Base-by-base conservation (phyloP, 2,797 vertebrate genomes). In the Micrastur ruficollis region DNA sequence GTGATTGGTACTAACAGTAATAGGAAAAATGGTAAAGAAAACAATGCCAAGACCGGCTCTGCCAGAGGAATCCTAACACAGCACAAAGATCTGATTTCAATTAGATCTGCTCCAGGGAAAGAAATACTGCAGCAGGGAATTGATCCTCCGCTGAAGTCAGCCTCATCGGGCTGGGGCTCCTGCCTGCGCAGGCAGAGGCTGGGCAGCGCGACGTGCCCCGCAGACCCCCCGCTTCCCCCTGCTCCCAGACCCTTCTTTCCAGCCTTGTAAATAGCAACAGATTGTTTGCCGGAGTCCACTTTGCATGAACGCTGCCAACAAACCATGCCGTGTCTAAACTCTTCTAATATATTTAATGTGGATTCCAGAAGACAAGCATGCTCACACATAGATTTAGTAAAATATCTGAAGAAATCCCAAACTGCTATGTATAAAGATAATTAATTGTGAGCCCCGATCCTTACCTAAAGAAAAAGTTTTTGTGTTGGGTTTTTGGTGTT, bases 1-100 rank as follows among this genome's bases (percentile, higher is more conserved):
- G 96, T 96, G 97, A 98, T 97, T 96, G 97, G 97, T 95, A 97
- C 96, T 96, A 97, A 97, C 95, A 97, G 96, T 95, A 95, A 97
- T 96, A 95, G 96, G 96, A 93, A 97, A 98, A 97, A 96, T 50
- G 95, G 97, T 97, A 95, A 96, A 85, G 95, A 97, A 96, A 97
- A 95, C 95, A 98, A 97, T 67, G 91, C 97, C 97, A 97, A 96
- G 81, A 38, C 73, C 8, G 3, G 84, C 73, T 66, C 92, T 95
- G 96, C 93, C 97, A 95, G 94, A 97, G 90, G 84, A 81, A 73
- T 38, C 85, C 92, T 86, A 55, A 93, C 12, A 8, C 90, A 86
- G 95, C 92, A 29, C 66, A 29, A 44, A 66, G 93, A 86, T 97
- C 97, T 98, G 97, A 97, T 95, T 97, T 96, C 95, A 96, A 98